Percentiles rank a stretch among this genome's conserved stretches.
These are phyloP conservation scores for Poeciliopsis infans DNA, from an alignment of 2,797 vertebrate species.

Conservation along the genomic window DNA sequence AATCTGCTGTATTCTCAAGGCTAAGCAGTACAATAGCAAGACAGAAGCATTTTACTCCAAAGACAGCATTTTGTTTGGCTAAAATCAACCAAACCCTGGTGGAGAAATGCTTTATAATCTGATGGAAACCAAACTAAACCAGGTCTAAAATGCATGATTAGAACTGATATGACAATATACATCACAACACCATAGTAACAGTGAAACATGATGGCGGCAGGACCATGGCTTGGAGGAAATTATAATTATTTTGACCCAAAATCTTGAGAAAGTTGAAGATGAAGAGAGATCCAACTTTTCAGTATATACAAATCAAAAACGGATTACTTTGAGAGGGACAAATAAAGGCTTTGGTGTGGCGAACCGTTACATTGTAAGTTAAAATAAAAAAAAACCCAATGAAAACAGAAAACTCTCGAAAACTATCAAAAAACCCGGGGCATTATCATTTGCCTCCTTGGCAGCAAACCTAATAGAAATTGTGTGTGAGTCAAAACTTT, in stretches of 20 bases:
- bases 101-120: neutral
- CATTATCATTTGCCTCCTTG: neutral
- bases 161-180: neutral
- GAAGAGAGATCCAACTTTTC: neutral
- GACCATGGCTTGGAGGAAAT: neutral
- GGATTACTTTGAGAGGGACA: neutral
- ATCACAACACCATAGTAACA: neutral
- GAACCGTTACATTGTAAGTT: neutral
- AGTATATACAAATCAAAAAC: neutral
- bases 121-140: neutral
- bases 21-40: neutral
- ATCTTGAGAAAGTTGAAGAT: neutral
- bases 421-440: neutral
- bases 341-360: neutral
- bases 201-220: neutral
- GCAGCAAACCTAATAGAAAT: neutral
- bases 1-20: neutral
- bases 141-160: neutral
- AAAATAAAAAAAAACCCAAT: neutral
- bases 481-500: neutral
- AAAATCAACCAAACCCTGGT: neutral
- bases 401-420: neutral
- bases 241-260: neutral
- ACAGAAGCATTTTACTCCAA: neutral
- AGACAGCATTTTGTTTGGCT: neutral